Conservation (phyloP, 23 tunicate species). For the Phallusia fumigata region DNA sequence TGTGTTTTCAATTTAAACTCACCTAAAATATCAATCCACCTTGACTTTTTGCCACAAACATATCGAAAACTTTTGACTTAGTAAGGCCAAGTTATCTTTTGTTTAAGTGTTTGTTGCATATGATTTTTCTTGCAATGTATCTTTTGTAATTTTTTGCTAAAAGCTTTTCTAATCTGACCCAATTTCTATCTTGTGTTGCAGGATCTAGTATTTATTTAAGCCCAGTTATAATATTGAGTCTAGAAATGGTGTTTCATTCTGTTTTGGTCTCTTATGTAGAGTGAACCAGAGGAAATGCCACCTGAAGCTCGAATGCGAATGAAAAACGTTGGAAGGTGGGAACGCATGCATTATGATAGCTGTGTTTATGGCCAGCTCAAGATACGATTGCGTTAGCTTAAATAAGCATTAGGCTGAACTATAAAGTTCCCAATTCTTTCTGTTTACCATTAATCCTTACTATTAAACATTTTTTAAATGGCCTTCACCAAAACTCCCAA, state of each 20-base stretch:
- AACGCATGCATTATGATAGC: neutral
- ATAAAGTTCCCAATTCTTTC: too few species aligned
- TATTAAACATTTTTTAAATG: too few species aligned
- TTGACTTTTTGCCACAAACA: too few species aligned
- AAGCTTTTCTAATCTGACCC: neutral
- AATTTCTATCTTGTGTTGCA: neutral
- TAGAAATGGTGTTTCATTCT: neutral
- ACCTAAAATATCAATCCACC: too few species aligned
- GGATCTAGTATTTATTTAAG: neutral
- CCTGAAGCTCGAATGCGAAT: constrained; percentile 92
- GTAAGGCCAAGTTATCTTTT: too few species aligned
- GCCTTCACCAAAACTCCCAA: too few species aligned
- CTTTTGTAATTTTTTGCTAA: neutral
- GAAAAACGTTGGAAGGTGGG: constrained; percentile 91
- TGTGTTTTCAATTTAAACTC: too few species aligned
- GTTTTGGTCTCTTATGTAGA: constrained; percentile 35
- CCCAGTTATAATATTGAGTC: neutral
- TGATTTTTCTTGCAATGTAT: neutral
- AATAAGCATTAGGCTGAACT: too few species aligned
- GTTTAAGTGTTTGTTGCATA: neutral
- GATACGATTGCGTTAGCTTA: too few species aligned
- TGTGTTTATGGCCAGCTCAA: too few species aligned
- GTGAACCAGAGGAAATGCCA: constrained; percentile 97
- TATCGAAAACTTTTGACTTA: too few species aligned
- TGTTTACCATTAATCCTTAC: too few species aligned